Percentiles rank a stretch among this genome's conserved stretches.
Evolutionary conservation across 2,797 vertebrate species (phyloP).

Genomic region (Myotis vivesi): DNA sequence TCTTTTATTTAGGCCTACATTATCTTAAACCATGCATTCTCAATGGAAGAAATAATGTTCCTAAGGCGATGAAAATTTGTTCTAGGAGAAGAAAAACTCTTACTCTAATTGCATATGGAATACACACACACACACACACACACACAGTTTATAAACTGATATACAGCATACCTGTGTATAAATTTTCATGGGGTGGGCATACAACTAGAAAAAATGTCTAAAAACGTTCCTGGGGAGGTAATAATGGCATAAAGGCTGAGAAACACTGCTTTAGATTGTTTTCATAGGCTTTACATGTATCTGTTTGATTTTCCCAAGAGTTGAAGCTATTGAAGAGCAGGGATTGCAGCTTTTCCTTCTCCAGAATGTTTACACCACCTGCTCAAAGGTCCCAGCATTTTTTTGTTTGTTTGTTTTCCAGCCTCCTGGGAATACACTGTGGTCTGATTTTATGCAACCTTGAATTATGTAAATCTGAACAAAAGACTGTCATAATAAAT

Average conservation of each 20-base stretch:
- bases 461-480: constrained; percentile 33
- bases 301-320: neutral
- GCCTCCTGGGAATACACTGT: neutral
- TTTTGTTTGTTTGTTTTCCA: neutral
- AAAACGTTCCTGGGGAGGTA: neutral
- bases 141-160: neutral
- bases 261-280: neutral
- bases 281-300: neutral
- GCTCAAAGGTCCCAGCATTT: neutral
- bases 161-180: neutral
- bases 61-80: neutral
- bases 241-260: neutral
- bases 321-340: neutral
- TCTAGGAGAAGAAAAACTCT: neutral
- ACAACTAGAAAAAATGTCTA: neutral
- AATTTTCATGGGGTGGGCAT: neutral
- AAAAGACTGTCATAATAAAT: neutral
- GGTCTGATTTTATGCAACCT: neutral
- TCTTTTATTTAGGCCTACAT: neutral
- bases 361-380: neutral
- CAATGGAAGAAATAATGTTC: neutral
- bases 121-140: no score
- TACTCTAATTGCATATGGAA: neutral
- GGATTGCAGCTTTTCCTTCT: neutral
- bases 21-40: neutral